Evolutionary conservation across 2,113 vertebrate species (phyloP).

Genomic region (Nothocercus nigrocapillus): DNA sequence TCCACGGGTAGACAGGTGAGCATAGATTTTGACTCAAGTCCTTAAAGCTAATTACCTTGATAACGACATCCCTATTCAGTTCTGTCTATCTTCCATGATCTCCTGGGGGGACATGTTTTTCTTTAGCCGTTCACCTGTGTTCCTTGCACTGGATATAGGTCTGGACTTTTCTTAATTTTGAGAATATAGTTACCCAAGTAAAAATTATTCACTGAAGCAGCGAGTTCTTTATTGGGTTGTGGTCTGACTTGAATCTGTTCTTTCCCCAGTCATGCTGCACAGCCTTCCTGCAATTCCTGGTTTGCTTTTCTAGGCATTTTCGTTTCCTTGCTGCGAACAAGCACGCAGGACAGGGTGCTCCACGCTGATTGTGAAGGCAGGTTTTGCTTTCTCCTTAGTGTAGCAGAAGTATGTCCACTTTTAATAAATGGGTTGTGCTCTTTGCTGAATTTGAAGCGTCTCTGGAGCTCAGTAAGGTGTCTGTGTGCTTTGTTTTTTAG

Average conservation of each 20-base stretch:
- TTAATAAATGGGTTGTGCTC: neutral
- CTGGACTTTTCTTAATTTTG: neutral
- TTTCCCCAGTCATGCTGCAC: conserved; percentile 12
- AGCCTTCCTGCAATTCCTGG: conserved; percentile 1
- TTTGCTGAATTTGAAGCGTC: neutral
- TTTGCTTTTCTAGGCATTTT: neutral
- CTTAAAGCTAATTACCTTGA: neutral
- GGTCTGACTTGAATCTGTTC: conserved; percentile 3
- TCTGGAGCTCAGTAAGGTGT: neutral
- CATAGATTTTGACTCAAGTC: neutral
- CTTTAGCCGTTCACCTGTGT: neutral
- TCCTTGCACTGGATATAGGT: neutral
- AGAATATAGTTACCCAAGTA: neutral
- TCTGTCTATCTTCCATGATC: accelerated
- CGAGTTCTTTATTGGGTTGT: neutral
- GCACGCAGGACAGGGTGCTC: no score
- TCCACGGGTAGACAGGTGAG: neutral
- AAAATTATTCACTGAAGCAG: conserved; percentile 3
- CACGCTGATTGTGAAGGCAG: neutral
- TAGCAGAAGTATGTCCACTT: neutral
- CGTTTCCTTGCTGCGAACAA: neutral
- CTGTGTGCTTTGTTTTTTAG: neutral
- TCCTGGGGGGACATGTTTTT: neutral
- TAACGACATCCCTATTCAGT: neutral
- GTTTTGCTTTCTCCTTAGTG: neutral